phyloP scores from a whole-genome alignment of 2,888 invertebrate species.

The Entomobrya proxima region DNA sequence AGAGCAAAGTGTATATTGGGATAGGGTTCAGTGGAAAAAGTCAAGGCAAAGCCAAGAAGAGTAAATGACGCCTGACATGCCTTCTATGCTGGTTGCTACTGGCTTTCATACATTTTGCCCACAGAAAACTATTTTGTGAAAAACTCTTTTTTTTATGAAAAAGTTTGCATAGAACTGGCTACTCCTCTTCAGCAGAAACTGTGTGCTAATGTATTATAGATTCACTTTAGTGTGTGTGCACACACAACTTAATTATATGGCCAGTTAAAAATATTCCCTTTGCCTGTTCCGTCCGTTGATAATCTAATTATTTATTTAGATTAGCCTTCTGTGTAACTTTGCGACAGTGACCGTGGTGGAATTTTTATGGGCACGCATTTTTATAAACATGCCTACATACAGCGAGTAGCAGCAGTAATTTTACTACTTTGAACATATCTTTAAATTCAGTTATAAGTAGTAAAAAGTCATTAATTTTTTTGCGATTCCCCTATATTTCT shows the following conservation, averaged over 20 bases:
- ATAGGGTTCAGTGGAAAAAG: neutral
- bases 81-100: too few relatives aligned
- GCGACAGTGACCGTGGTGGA: too few relatives aligned
- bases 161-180: too few relatives aligned
- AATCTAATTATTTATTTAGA: constrained; percentile 1
- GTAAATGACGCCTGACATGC: too few relatives aligned
- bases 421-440: too few relatives aligned
- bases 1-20: neutral
- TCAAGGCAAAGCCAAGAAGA: neutral
- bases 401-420: too few relatives aligned
- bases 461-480: neutral
- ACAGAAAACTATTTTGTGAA: too few relatives aligned
- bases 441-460: neutral
- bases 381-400: too few relatives aligned
- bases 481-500: neutral
- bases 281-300: neutral
- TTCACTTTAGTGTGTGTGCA: neutral
- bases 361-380: too few relatives aligned
- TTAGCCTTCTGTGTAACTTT: neutral
- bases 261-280: neutral
- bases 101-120: neutral
- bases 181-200: too few relatives aligned
- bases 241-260: neutral
- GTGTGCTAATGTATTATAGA: neutral
- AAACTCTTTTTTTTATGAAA: too few relatives aligned